Evolutionary conservation across 1,140 invertebrate species (phyloP).

Genomic region (Drosophila rhopaloa): DNA sequence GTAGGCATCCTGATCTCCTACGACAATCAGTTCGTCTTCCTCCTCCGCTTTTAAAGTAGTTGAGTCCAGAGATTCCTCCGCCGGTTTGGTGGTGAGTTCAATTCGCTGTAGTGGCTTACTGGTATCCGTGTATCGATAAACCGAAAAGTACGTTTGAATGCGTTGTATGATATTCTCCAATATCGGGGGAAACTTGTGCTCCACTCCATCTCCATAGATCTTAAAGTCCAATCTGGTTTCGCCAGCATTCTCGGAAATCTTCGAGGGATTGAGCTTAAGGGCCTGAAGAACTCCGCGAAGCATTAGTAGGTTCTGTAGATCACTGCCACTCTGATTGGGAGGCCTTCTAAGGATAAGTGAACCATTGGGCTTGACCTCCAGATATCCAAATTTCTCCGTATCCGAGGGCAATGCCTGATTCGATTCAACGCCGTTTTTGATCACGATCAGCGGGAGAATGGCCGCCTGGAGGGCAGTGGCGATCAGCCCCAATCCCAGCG

Average conservation of each 20-base stretch:
- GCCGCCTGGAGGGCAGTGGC: slow-evolving; percentile 33
- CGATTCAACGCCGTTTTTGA: slow-evolving; percentile 6
- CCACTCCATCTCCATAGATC: slow-evolving; percentile 79
- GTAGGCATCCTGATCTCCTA: slow-evolving; percentile 44
- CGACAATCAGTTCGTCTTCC: slow-evolving; percentile 19
- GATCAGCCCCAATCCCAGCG: slow-evolving; percentile 28
- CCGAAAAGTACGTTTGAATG: slow-evolving; percentile 87
- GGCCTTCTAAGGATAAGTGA: slow-evolving; percentile 50
- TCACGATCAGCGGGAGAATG: slow-evolving; percentile 42
- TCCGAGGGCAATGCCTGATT: slow-evolving; percentile 9
- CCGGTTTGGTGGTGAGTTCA: slow-evolving; percentile 20
- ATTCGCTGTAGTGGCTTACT: slow-evolving; percentile 75
- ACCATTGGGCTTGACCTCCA: slow-evolving; percentile 74
- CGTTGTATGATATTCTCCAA: slow-evolving; percentile 87
- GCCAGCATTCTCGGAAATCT: neutral
- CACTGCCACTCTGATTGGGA: slow-evolving; percentile 29
- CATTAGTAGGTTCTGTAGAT: slow-evolving; percentile 58
- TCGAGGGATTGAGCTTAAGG: slow-evolving; percentile 34
- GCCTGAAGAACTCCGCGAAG: slow-evolving; percentile 59
- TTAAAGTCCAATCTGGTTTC: slow-evolving; percentile 49
- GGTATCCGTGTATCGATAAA: slow-evolving; percentile 85
- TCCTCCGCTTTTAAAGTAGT: slow-evolving; percentile 14
- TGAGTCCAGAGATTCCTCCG: neutral
- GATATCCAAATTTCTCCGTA: slow-evolving; percentile 60
- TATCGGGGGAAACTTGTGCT: slow-evolving; percentile 87